Evolutionary conservation across 2,113 vertebrate species (phyloP).

Genomic region (human): GRCh38 chr15:80242501-80243000

Average conservation of each 20-base stretch:
- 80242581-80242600: not conserved
- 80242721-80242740: no score
- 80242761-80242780: rapidly evolving
- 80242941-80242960: not conserved
- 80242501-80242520: no score
- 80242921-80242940: not conserved
- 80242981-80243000: not conserved
- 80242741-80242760: not conserved
- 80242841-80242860: not conserved
- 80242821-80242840: not conserved
- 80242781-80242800: not conserved
- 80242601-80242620: not conserved
- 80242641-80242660: not conserved
- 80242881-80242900: not conserved
- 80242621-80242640: not conserved
- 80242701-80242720: not conserved
- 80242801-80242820: not conserved
- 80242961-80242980: no score
- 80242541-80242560: not conserved
- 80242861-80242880: not conserved
- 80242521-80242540: not conserved
- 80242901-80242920: not conserved
- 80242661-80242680: not conserved
- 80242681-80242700: not conserved
- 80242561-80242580: not conserved